Evolutionary conservation across 2,888 invertebrate genomes (phyloP), one percentile per base, ranked within the genome.

Genomic region (Litoditis marina): DNA sequence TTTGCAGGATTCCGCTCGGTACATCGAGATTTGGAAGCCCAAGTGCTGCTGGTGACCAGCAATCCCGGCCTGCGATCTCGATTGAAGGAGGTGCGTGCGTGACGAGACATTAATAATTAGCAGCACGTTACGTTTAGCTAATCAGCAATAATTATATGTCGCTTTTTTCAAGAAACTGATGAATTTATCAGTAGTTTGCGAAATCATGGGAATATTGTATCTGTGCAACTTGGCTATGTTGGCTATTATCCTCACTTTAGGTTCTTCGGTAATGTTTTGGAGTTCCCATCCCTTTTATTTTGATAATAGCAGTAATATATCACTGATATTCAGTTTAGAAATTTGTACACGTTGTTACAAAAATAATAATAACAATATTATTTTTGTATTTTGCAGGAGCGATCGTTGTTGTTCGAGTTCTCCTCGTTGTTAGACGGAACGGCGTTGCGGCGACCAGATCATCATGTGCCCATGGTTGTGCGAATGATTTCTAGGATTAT

Each of bases 1-100:
- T 39, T 47, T 50, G 39, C 44, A 77, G 77, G 81, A n/a, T 80
- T 75, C 63, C 78, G 81, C 34, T 79, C 79, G 0, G 92, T 94
- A 0, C 88, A 89, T 69, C 88, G 92, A 34, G 98, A 98, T 84
- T 86, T 98, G 22, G 98, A 98, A 86, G 91, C 91, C 0, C 95
- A 96, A 84, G 87, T 96, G 0, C 90, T 91, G 32, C 86, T 98
- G 62, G 88, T 93, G 2, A 96, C 96, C 0, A 86, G 87, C 54
- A 90, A 91, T 82, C 80, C 84, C 60, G 83, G 85, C 1, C 85
- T 93, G 22, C 68, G 65, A 27, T 22, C 50, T 39, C 63, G 70
- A 42, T 62, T 81, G 39, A 55, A 53, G 8, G 72, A 78, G 27
- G 77, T 74, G 28, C 6, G 49, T 19, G 1, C 28, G 19, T 42